Percentiles rank a stretch among this genome's conserved stretches.
phyloP scores from a whole-genome alignment of 1,140 invertebrate genomes.

The roundworm (Caenorhabditis elegans) region DNA sequence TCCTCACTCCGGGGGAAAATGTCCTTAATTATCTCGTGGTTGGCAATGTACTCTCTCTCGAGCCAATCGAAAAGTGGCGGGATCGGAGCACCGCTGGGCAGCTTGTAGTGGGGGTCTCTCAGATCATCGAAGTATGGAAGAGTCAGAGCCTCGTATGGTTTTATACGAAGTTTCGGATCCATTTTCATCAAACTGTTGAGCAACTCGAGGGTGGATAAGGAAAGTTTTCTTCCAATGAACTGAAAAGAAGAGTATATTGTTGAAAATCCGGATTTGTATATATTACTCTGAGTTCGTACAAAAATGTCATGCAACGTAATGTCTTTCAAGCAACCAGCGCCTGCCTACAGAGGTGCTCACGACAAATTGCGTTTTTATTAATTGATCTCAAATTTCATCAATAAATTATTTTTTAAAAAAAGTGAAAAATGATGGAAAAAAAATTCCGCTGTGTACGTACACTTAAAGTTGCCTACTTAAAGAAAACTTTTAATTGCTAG shows the following conservation, averaged over 20 bases:
- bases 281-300: too few species aligned
- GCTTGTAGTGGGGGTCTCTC: neutral
- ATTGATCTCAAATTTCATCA: too few species aligned
- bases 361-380: too few species aligned
- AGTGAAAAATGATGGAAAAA: too few species aligned
- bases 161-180: constrained; percentile 8
- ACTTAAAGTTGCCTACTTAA: too few species aligned
- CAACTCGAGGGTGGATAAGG: neutral
- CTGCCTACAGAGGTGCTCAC: too few species aligned
- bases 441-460: too few species aligned
- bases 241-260: neutral
- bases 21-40: constrained; percentile 12
- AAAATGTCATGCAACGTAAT: too few species aligned
- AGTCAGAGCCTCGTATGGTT: neutral
- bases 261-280: too few species aligned
- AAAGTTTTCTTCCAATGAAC: neutral
- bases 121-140: constrained; percentile 34
- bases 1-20: neutral
- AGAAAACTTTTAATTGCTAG: too few species aligned
- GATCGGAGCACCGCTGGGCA: constrained; percentile 4
- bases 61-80: constrained; percentile 37
- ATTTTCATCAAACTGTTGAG: neutral
- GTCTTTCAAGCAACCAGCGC: too few species aligned
- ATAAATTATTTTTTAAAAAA: too few species aligned
- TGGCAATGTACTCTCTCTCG: constrained; percentile 28